Evolutionary conservation across 2,113 vertebrate genomes (phyloP).

Genomic region (Dasyurus viverrinus): DNA sequence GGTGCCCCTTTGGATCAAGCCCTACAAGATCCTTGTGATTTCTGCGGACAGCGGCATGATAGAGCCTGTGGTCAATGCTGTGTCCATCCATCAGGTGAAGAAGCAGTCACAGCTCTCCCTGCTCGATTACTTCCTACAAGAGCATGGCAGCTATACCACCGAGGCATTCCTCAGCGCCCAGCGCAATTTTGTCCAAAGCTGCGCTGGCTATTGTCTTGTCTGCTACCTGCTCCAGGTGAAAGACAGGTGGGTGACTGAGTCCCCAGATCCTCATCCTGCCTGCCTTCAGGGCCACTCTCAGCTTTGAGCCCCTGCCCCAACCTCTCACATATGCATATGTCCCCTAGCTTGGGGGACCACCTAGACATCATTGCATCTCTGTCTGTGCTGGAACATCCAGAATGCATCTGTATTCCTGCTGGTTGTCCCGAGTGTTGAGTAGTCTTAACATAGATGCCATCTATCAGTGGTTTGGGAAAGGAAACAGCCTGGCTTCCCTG

Average conservation of each 20-base stretch:
- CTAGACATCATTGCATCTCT: neutral
- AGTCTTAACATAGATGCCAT: neutral
- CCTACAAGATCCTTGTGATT: slow-evolving; percentile 97
- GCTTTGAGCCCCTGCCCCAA: too few species aligned
- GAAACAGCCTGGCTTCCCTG: neutral
- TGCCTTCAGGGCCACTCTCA: neutral
- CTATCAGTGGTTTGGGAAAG: neutral
- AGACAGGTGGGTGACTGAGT: slow-evolving; percentile 87
- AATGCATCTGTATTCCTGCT: neutral
- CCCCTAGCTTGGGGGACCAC: too few species aligned
- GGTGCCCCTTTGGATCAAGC: slow-evolving; percentile 95
- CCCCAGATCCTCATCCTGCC: neutral
- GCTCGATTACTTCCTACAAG: slow-evolving; percentile 96
- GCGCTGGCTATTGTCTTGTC: slow-evolving; percentile 94
- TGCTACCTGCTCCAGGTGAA: slow-evolving; percentile 98
- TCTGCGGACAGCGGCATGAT: slow-evolving; percentile 98
- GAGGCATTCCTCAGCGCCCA: slow-evolving; percentile 95
- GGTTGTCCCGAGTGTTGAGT: neutral
- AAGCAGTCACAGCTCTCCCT: slow-evolving; percentile 95
- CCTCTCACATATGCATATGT: too few species aligned
- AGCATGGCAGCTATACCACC: slow-evolving; percentile 90
- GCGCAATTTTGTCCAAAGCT: slow-evolving; percentile 96
- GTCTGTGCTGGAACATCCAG: neutral
- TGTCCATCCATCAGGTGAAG: slow-evolving; percentile 98
- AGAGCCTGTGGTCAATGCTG: slow-evolving; percentile 95